phyloP scores from a whole-genome alignment of 2,113 vertebrate species.

The Psilopsiagon aymara region DNA sequence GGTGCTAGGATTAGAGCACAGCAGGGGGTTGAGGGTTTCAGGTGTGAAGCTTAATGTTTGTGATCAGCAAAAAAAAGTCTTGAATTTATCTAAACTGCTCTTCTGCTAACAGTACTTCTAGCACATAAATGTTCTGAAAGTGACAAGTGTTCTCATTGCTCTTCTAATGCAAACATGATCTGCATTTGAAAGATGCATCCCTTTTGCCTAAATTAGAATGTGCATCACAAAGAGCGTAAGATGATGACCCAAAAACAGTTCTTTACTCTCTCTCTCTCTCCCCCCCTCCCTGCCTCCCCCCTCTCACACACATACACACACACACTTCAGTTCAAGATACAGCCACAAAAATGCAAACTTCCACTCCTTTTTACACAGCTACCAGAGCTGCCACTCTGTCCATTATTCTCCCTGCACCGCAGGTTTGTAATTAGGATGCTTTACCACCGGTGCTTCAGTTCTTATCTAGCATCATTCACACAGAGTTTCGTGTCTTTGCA shows the following conservation, averaged over 20 bases:
- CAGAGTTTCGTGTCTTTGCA: slow-evolving; percentile 16
- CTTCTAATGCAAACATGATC: slow-evolving; percentile 87
- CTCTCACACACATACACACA: neutral
- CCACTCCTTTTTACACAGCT: slow-evolving; percentile 27
- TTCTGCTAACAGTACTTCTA: slow-evolving; percentile 90
- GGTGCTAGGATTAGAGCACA: slow-evolving; percentile 90
- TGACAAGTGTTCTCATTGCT: slow-evolving; percentile 87
- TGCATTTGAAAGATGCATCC: slow-evolving; percentile 86
- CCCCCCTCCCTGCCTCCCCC: neutral
- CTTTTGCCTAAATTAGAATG: slow-evolving; percentile 84
- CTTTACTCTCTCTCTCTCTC: neutral
- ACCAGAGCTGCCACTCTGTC: slow-evolving; percentile 22
- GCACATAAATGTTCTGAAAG: slow-evolving; percentile 88
- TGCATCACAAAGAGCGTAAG: slow-evolving; percentile 81
- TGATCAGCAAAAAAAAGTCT: slow-evolving; percentile 87
- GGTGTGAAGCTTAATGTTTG: slow-evolving; percentile 91
- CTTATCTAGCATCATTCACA: slow-evolving; percentile 35
- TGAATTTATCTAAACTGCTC: slow-evolving; percentile 90
- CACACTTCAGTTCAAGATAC: slow-evolving; percentile 18
- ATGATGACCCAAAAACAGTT: slow-evolving; percentile 79
- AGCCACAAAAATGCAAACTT: slow-evolving; percentile 42
- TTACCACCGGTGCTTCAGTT: slow-evolving; percentile 34
- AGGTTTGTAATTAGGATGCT: slow-evolving; percentile 51
- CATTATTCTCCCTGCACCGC: slow-evolving; percentile 22
- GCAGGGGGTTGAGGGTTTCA: slow-evolving; percentile 88